Base-by-base conservation (phyloP, 2,113 vertebrate genomes). In the Nibea albiflora region DNA sequence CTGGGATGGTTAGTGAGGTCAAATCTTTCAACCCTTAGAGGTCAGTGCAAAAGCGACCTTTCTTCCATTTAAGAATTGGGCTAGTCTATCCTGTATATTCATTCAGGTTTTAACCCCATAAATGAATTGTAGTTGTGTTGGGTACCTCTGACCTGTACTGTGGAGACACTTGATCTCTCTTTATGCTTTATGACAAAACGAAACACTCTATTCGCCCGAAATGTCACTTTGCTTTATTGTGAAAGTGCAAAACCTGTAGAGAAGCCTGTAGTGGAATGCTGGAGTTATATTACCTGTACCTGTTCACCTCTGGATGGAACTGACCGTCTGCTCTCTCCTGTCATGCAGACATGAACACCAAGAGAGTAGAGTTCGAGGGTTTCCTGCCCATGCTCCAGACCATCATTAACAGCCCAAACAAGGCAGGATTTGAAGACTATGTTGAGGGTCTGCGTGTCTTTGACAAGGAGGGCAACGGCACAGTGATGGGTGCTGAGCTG, bases 361-460 rank as follows among this genome's bases (percentile, higher is more conserved):
- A 99, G 95, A 97, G 96, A 94, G 95, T 99, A n/a, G 97, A 97
- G 24, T 99, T 99, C 83, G 97, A 99, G 67, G 94, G 92, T 17
- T 99, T 99, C 94, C 94, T 99, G 85, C 98, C 98, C 89, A 99
- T 99, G 98, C 86, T 99, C 92, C 97, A 99, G 95, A 95, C 94
- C 85, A 95, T 99, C 90, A 95, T 98, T 92, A 99, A 98, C 95
- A 97, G 96, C 93, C 98, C 97, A 85, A 97, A 99, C 15, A 98
- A 99, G 94, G 98, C 96, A 2, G 87, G 73, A 60, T 98, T 86
- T 56, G 98, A 99, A 73, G 98, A 99, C 94, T 99, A 99, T 0
- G 98, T 99, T 96, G 98, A 99, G 95, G 98, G 98, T 95, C 96
- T 99, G 89, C 97, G 98, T 54, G 98, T 99, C 92, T 99, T 99